A percentile compares a stretch with the other conserved stretches of the same genome.
These are phyloP conservation scores for Lerema accius DNA, from an alignment of 1,140 invertebrate genomes.

Conservation along the genomic window DNA sequence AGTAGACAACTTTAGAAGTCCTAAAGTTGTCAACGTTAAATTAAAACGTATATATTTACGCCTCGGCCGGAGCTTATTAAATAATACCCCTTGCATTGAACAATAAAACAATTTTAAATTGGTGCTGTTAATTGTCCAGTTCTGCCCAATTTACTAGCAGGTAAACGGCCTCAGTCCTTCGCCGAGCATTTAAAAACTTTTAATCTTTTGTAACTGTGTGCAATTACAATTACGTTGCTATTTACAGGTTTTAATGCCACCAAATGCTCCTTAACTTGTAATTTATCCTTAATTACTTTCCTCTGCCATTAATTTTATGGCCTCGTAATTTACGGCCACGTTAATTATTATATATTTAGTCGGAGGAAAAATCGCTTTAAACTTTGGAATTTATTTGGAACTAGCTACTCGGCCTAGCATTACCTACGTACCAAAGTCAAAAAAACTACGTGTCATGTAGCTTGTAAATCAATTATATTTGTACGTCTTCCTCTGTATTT, in stretches of 20 bases:
- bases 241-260: constrained; percentile 5
- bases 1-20: no score
- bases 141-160: background rate
- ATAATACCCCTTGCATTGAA: background rate
- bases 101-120: constrained; percentile 1
- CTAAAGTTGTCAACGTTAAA: no score
- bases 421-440: no score
- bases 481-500: no score
- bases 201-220: constrained; percentile 1
- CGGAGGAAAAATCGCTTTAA: no score
- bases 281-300: constrained; percentile 13
- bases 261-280: constrained; percentile 12
- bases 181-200: constrained; percentile 1
- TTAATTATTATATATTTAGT: background rate
- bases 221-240: constrained; percentile 12
- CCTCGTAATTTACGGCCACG: background rate
- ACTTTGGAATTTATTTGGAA: no score
- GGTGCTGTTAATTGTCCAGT: background rate
- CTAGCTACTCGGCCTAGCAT: no score
- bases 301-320: constrained; percentile 13
- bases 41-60: no score
- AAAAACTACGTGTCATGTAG: no score
- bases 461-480: no score
- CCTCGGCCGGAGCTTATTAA: no score
- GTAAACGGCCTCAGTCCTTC: constrained; percentile 2